These are phyloP conservation scores for Clepsis dumicolana DNA, from an alignment of 2,888 invertebrate species.

Conservation along the genomic window DNA sequence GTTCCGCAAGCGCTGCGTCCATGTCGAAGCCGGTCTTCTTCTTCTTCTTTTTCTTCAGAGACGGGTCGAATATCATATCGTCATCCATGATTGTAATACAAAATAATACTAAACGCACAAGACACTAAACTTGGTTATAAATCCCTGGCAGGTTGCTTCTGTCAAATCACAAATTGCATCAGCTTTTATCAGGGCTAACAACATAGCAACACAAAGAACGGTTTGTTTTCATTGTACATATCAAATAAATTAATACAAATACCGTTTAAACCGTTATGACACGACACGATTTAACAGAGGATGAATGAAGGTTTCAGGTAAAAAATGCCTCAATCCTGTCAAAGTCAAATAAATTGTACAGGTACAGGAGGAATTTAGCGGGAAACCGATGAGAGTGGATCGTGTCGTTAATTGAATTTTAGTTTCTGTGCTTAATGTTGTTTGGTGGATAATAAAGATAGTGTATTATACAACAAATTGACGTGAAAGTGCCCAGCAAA, in stretches of 20 bases:
- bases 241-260: neutral
- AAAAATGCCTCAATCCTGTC: conserved; percentile 22
- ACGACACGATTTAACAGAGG: neutral
- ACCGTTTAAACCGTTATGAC: neutral
- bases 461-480: too few relatives aligned
- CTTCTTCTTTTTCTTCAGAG: conserved; percentile 97
- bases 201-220: conserved; percentile 35
- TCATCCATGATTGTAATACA: conserved; percentile 75
- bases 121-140: conserved; percentile 42
- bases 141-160: conserved; percentile 40
- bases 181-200: conserved; percentile 41
- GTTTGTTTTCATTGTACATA: conserved; percentile 34
- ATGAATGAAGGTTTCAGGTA: neutral
- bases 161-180: conserved; percentile 44
- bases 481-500: too few relatives aligned
- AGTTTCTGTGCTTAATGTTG: too few relatives aligned
- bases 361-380: too few relatives aligned
- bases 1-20: conserved; percentile 92
- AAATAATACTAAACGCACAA: conserved; percentile 34
- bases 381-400: too few relatives aligned
- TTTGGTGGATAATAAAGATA: too few relatives aligned
- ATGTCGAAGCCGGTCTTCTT: conserved; percentile 98
- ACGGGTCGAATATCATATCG: conserved; percentile 93
- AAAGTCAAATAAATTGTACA: conserved; percentile 14
- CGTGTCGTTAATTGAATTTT: too few relatives aligned